Percentiles rank a stretch among this genome's conserved stretches.
phyloP scores from a whole-genome alignment of 2,888 invertebrate genomes.

The Agrochola litura region DNA sequence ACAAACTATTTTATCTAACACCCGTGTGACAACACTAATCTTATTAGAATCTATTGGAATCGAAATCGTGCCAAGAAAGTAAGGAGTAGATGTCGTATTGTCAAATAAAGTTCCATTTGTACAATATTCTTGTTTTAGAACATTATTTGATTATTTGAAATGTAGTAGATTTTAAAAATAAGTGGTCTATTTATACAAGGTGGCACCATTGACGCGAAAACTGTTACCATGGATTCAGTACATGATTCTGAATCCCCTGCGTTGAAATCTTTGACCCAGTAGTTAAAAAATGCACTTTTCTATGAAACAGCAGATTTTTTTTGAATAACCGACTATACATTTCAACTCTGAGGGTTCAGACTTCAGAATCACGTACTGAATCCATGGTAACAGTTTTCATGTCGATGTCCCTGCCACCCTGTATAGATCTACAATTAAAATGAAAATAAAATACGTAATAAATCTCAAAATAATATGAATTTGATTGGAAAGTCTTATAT shows the following conservation, averaged over 20 bases:
- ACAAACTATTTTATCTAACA: slow-evolving; percentile 90
- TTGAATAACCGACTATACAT: no score
- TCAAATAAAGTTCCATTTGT: neutral
- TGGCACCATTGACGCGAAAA: no score
- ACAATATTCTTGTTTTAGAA: neutral
- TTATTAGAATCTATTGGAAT: slow-evolving; percentile 90
- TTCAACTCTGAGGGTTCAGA: no score
- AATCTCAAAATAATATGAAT: neutral
- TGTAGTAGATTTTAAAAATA: neutral
- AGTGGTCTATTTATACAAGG: neutral
- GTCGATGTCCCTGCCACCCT: no score
- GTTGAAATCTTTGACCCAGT: no score
- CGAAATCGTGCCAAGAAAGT: slow-evolving; percentile 79
- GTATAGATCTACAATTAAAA: neutral
- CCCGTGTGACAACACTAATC: slow-evolving; percentile 89
- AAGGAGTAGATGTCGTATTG: slow-evolving; percentile 64
- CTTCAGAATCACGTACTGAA: no score
- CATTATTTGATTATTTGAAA: neutral
- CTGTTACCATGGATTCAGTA: no score
- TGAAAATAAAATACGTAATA: no score
- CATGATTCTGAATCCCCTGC: no score
- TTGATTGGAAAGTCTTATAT: neutral
- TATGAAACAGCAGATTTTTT: no score
- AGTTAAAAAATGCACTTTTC: no score
- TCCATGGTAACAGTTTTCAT: no score